Evolutionary conservation across 2,113 vertebrate species (phyloP).

Genomic region (Lamprotornis superbus): DNA sequence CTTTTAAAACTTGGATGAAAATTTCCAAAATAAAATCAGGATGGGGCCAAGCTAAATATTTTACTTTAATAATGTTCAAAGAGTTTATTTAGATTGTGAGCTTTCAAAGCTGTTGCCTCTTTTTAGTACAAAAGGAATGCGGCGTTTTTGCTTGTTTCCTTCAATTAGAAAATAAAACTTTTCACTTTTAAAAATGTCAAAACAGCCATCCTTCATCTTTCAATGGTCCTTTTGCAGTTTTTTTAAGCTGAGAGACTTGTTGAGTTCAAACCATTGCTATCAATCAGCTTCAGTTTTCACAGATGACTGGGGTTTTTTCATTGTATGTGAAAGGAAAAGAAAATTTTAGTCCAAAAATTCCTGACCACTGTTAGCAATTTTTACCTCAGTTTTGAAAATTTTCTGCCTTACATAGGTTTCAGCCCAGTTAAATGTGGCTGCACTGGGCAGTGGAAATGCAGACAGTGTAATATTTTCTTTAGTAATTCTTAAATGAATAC

Average conservation of each 20-base stretch:
- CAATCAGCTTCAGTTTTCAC: conserved; percentile 5
- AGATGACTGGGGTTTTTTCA: not conserved
- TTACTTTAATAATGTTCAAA: conserved; percentile 62
- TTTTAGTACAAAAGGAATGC: not conserved
- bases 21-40: conserved; percentile 33
- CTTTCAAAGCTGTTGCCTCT: conserved; percentile 22
- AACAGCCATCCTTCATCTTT: conserved; percentile 15
- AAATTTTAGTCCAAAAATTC: not conserved
- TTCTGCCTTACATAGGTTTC: not conserved
- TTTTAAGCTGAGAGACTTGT: not conserved
- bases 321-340: not conserved
- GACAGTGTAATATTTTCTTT: not conserved
- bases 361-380: not conserved
- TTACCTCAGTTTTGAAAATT: not conserved
- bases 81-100: conserved; percentile 22
- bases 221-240: not conserved
- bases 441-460: not conserved
- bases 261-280: conserved; percentile 8
- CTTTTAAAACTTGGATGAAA: conserved; percentile 29
- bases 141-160: conserved; percentile 26
- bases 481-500: not conserved
- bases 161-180: conserved; percentile 50
- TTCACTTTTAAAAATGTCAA: conserved; percentile 24
- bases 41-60: conserved; percentile 59
- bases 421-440: not conserved